phyloP scores from a whole-genome alignment of 2,797 vertebrate species.

The Pygocentrus nattereri region DNA sequence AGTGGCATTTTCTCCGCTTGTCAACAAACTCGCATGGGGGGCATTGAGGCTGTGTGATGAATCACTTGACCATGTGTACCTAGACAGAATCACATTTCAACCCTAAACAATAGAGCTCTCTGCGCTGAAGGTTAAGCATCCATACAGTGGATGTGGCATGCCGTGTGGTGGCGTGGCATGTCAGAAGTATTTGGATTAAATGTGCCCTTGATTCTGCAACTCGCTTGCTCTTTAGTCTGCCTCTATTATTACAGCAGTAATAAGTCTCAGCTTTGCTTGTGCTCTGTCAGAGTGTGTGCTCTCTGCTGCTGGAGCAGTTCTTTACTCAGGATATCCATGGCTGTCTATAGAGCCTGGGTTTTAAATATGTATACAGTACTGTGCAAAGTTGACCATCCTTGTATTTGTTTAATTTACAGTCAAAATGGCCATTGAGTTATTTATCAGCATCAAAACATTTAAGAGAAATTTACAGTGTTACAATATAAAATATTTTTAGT shows the following conservation, averaged over 20 bases:
- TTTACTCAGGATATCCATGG: neutral
- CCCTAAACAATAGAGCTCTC: constrained; percentile 37
- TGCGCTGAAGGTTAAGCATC: constrained; percentile 55
- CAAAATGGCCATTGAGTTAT: no score
- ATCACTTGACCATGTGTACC: constrained; percentile 31
- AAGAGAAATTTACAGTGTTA: no score
- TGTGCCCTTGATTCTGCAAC: constrained; percentile 37
- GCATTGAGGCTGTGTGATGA: constrained; percentile 35
- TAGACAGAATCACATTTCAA: constrained; percentile 48
- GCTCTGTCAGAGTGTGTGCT: neutral
- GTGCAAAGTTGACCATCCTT: neutral
- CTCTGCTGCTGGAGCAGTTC: neutral
- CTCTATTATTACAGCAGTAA: constrained; percentile 8
- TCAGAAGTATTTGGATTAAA: constrained; percentile 49
- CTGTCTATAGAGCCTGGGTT: neutral
- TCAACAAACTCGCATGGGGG: constrained; percentile 31
- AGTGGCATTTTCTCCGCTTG: constrained; percentile 47
- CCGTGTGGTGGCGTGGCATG: neutral
- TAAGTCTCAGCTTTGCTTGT: neutral
- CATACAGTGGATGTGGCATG: constrained; percentile 41
- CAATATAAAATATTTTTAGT: no score
- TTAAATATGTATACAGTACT: neutral
- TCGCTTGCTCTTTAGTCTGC: neutral
- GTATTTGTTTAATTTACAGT: no score
- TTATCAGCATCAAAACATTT: no score